These are phyloP conservation scores for Bubo blakistoni DNA, from an alignment of 2,113 vertebrate genomes.

Conservation along the genomic window DNA sequence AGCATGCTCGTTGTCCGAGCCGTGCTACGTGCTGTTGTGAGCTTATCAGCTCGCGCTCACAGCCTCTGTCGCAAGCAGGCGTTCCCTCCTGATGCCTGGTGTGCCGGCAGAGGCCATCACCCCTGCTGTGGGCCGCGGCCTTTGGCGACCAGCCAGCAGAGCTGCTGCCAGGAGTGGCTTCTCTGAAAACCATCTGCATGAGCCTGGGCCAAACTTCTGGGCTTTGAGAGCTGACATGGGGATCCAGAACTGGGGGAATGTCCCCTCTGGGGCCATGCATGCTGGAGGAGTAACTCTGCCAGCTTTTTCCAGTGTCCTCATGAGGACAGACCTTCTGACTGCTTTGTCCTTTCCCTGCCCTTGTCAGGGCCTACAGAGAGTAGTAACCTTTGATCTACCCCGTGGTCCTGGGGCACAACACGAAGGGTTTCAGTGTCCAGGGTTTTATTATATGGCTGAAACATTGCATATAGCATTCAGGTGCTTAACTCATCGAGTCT, in stretches of 20 bases:
- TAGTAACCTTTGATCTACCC: rapidly evolving
- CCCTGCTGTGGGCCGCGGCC: neutral
- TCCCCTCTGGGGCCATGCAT: neutral
- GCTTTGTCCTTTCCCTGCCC: neutral
- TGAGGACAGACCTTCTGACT: neutral
- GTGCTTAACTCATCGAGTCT: neutral
- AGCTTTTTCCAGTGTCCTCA: neutral
- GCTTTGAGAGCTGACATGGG: neutral
- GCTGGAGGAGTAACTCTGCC: neutral
- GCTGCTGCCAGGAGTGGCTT: neutral
- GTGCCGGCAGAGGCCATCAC: neutral
- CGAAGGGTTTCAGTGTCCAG: neutral
- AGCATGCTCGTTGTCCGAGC: rapidly evolving
- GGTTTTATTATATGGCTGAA: neutral
- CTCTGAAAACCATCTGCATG: neutral
- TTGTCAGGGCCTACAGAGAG: neutral
- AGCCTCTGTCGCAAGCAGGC: neutral
- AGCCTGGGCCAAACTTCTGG: neutral
- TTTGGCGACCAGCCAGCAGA: neutral
- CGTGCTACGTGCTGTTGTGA: rapidly evolving
- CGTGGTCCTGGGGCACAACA: rapidly evolving
- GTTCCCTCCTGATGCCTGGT: neutral
- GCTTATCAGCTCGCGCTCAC: neutral
- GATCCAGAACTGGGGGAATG: neutral
- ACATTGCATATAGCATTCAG: neutral